A percentile compares a stretch with the other conserved stretches of the same genome.
Conservation (phyloP, 2,113 vertebrate species). For the Myrmecobius fasciatus region DNA sequence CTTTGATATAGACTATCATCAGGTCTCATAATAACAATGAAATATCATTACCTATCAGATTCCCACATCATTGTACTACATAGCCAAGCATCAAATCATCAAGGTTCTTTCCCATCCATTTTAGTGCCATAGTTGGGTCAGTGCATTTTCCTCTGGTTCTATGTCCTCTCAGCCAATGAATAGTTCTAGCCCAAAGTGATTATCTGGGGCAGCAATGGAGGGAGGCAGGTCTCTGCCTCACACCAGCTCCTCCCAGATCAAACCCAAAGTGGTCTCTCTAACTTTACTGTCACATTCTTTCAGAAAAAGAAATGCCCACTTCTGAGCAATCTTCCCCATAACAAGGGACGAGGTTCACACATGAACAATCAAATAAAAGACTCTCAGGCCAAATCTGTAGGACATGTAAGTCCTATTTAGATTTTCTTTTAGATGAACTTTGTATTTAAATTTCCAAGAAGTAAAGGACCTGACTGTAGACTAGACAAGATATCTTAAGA, state of each 20-base stretch:
- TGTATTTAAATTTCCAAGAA: background rate
- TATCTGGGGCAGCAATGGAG: background rate
- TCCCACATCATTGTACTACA: background rate
- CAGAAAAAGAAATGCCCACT: background rate
- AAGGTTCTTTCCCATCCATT: background rate
- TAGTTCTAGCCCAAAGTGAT: background rate
- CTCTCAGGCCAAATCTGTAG: background rate
- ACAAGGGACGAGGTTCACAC: background rate
- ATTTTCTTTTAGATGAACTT: background rate
- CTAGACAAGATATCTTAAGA: background rate
- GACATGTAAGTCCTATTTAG: background rate
- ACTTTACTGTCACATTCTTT: background rate
- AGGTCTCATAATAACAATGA: background rate
- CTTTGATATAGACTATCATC: slow-evolving; percentile 15
- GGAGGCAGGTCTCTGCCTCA: background rate
- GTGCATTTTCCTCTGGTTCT: background rate
- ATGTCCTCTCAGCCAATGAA: background rate
- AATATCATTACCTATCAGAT: background rate
- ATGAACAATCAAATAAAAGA: background rate
- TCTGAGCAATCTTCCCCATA: background rate
- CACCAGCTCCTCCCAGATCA: background rate
- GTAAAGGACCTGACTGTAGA: background rate
- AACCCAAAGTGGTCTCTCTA: background rate
- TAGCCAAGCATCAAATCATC: background rate
- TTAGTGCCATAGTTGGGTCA: background rate